A percentile compares a stretch with the other conserved stretches of the same genome.
These are phyloP conservation scores for Gallinago media DNA, from an alignment of 2,113 vertebrate genomes.

Conservation along the genomic window DNA sequence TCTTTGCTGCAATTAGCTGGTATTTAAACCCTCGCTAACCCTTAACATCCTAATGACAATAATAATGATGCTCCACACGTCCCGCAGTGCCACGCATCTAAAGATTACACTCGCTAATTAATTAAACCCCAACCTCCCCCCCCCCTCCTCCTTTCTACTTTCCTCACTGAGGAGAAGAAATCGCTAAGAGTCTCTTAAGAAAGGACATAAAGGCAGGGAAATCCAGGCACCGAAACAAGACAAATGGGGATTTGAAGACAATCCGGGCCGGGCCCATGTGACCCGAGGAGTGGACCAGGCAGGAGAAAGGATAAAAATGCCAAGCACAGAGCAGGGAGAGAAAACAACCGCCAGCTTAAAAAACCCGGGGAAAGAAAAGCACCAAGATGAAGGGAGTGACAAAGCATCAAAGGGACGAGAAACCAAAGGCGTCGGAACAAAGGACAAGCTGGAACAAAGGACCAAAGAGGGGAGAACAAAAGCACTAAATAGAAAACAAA, in stretches of 20 bases:
- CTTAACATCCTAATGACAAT: slow-evolving; percentile 35
- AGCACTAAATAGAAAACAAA: slow-evolving; percentile 63
- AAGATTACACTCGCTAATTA: slow-evolving; percentile 60
- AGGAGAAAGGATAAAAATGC: slow-evolving; percentile 62
- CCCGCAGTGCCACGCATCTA: slow-evolving; percentile 26
- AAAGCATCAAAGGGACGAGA: slow-evolving; percentile 71
- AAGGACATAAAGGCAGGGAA: slow-evolving; percentile 63
- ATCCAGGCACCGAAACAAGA: slow-evolving; percentile 48
- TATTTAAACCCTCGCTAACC: slow-evolving; percentile 54
- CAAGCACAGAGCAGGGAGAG: neutral
- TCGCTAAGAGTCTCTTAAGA: slow-evolving; percentile 44
- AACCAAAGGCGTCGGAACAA: slow-evolving; percentile 68
- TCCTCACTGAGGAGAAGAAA: neutral
- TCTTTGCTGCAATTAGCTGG: slow-evolving; percentile 22
- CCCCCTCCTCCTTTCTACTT: neutral
- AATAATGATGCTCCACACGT: slow-evolving; percentile 39
- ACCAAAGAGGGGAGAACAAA: slow-evolving; percentile 66
- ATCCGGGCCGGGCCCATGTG: slow-evolving; percentile 45
- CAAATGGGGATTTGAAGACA: slow-evolving; percentile 64
- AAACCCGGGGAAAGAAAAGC: slow-evolving; percentile 48
- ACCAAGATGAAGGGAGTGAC: slow-evolving; percentile 71
- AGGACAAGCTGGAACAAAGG: slow-evolving; percentile 69
- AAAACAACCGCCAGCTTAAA: slow-evolving; percentile 37
- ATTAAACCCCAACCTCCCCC: neutral
- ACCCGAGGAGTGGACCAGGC: slow-evolving; percentile 61